phyloP scores from a whole-genome alignment of 1,140 invertebrate genomes.

The Phymastichus coffea region DNA sequence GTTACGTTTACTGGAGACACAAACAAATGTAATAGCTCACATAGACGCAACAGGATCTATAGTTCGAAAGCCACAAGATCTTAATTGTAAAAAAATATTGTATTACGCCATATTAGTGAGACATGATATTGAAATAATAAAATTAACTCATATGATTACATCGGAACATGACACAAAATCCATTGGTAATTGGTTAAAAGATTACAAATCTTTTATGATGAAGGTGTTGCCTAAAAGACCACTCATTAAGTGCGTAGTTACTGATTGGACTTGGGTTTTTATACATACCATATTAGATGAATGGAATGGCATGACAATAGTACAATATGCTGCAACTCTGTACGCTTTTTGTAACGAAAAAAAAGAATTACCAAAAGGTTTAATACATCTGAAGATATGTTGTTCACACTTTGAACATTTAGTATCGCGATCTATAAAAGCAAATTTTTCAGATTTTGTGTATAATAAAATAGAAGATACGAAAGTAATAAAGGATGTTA shows the following conservation, averaged over 20 bases:
- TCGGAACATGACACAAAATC: conserved; percentile 9
- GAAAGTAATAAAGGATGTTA: not conserved
- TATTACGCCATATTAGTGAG: not conserved
- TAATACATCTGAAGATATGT: not conserved
- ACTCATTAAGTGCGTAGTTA: not conserved
- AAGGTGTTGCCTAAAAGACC: not conserved
- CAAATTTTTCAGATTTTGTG: not conserved
- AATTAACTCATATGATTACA: conserved; percentile 3
- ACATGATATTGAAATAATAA: not conserved
- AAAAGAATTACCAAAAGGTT: not conserved
- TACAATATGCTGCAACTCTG: not conserved
- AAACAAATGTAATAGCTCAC: not conserved
- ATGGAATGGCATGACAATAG: conserved; percentile 1
- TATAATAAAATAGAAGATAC: not conserved
- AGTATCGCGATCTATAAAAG: not conserved
- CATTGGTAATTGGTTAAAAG: not conserved
- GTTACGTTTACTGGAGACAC: not conserved
- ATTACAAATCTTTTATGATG: not conserved
- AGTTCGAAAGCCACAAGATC: too few relatives aligned
- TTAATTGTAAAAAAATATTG: not conserved
- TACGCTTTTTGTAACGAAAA: not conserved
- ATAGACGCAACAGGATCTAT: conserved; percentile 28
- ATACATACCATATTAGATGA: not conserved
- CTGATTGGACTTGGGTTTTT: not conserved
- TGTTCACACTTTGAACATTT: not conserved